Evolutionary conservation across 2,797 vertebrate species (phyloP), one percentile per base, ranked within the genome.

Genomic region (Onychomys torridus): DNA sequence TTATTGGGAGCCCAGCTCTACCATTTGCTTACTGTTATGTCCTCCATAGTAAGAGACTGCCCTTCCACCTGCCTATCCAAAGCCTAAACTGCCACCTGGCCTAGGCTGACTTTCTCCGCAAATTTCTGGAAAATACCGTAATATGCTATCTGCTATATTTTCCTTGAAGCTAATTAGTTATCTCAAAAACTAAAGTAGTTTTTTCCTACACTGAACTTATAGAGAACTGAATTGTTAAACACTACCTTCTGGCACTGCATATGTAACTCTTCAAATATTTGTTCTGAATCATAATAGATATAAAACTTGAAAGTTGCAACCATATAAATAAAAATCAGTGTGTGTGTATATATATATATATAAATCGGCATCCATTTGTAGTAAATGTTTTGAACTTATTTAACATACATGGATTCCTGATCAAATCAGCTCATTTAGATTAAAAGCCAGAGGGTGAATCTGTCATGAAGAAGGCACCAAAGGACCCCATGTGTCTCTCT

Each of bases 191-290:
- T 43, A 78, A 85, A 84, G 46, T 40, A 63, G 27, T 76, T 96
- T 85, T 25, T 82, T 94, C 29, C 40, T 81, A 75, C 57, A 78
- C 67, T 79, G 49, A 96, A 96, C 52, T 92, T 63, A 77, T 23
- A 92, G 90, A 79, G 25, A 94, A 78, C 46, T 94, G 65, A 96
- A 94, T 93, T 83, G 92, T 90, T 93, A 96, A 95, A 73, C 67
- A 95, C 19, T 77, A 81, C 59, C 89, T 94, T 93, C 89, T 82
- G 59, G 78, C 78, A 94, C 57, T 96, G 92, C 69, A 89, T 90
- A 82, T 32, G 75, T 55, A 89, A 85, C 96, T 91, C 86, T 94
- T 96, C 95, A 94, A 78, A 67, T 88, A 34, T 94, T 86, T 86
- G 19, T 57, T 96, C 71, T 89, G 71, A 96, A 82, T 89, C 23